Conservation (phyloP, 2,888 invertebrate species). For the Tiliacea citrago region DNA sequence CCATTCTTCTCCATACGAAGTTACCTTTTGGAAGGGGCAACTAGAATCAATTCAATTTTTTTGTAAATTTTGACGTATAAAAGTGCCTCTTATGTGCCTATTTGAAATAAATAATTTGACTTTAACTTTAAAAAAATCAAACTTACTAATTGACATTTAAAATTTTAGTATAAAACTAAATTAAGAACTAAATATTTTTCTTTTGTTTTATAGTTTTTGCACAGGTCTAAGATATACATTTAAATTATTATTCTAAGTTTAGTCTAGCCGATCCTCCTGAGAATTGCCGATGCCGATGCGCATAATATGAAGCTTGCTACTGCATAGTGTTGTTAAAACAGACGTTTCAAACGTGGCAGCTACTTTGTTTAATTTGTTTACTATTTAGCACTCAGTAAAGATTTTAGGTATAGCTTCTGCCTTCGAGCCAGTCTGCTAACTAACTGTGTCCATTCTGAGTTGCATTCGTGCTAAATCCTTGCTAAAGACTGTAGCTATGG, state of each 20-base stretch:
- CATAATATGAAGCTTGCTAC: slow-evolving; percentile 1
- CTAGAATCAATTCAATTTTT: no score
- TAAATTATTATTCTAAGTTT: neutral
- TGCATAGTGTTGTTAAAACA: slow-evolving; percentile 46
- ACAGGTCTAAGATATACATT: neutral
- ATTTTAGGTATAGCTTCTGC: slow-evolving; percentile 52
- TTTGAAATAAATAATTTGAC: no score
- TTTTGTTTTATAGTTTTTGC: no score
- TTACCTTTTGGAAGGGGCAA: no score
- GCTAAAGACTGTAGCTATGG: neutral
- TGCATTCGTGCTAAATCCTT: slow-evolving; percentile 36
- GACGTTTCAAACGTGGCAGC: slow-evolving; percentile 9
- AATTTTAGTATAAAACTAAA: no score
- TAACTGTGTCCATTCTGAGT: slow-evolving; percentile 37
- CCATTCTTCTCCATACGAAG: no score
- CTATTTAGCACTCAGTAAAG: slow-evolving; percentile 36
- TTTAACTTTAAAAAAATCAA: no score
- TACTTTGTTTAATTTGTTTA: slow-evolving; percentile 64
- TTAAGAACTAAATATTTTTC: no score
- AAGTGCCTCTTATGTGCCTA: no score
- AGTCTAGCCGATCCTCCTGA: neutral
- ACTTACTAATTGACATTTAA: no score
- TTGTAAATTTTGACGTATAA: no score
- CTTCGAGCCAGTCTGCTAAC: slow-evolving; percentile 47
- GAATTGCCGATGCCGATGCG: slow-evolving; percentile 2